phyloP scores from a whole-genome alignment of 2,797 vertebrate genomes.

The Alosa sapidissima region DNA sequence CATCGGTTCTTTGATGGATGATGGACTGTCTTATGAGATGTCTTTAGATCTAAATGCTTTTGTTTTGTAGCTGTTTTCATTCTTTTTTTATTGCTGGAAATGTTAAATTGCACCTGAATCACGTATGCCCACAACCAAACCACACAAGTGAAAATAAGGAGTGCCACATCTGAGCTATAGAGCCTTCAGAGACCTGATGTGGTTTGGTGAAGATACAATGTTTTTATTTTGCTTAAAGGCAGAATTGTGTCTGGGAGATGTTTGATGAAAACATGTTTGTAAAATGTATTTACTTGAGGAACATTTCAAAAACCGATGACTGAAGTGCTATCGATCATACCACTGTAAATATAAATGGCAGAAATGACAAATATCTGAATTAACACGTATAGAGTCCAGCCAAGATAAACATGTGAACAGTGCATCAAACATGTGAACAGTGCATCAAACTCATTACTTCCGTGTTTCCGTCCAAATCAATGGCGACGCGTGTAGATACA shows the following conservation, averaged over 20 bases:
- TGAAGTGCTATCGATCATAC: constrained; percentile 23
- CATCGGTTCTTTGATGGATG: constrained; percentile 8
- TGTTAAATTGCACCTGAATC: constrained; percentile 44
- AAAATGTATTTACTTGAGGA: constrained; percentile 28
- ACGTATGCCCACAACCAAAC: constrained; percentile 5
- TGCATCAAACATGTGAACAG: not conserved
- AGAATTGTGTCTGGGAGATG: constrained; percentile 13
- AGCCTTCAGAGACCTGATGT: not conserved
- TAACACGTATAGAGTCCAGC: not conserved
- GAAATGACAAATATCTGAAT: constrained; percentile 25
- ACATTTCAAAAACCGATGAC: constrained; percentile 36
- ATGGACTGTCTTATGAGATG: constrained; percentile 43
- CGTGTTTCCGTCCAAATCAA: not conserved
- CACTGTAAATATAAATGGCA: constrained; percentile 41
- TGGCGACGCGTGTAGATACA: constrained; percentile 24
- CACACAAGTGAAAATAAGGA: not conserved
- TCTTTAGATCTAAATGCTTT: constrained; percentile 31
- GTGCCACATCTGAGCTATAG: not conserved
- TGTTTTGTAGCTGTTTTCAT: constrained; percentile 19
- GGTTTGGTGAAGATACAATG: not conserved
- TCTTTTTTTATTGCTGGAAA: constrained; percentile 57
- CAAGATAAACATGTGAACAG: constrained; percentile 13
- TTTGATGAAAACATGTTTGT: not conserved
- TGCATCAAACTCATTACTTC: constrained; percentile 3
- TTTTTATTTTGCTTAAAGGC: not conserved